Evolutionary conservation across 2,113 vertebrate genomes (phyloP).

Genomic region (Vidua chalybeata): DNA sequence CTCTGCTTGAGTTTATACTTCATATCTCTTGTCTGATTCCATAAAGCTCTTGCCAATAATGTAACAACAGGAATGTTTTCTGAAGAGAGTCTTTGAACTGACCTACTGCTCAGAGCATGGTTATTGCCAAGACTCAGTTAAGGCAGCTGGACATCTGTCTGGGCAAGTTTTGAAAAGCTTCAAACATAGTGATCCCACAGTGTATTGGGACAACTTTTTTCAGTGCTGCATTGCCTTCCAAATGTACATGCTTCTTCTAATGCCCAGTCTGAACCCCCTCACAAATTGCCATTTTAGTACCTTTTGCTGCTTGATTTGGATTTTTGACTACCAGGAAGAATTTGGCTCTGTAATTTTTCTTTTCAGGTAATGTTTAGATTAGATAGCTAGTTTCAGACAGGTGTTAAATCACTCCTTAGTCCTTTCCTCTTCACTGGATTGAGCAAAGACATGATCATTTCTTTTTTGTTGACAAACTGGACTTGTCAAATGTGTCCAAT

Average conservation of each 20-base stretch:
- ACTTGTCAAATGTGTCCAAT: not conserved
- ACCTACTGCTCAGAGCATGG: not conserved
- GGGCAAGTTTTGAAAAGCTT: not conserved
- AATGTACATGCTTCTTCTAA: not conserved
- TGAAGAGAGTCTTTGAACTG: not conserved
- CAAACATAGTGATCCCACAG: not conserved
- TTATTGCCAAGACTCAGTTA: not conserved
- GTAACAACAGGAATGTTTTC: not conserved
- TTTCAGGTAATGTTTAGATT: not conserved
- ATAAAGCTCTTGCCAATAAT: not conserved
- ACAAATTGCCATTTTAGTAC: not conserved
- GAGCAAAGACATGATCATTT: not conserved
- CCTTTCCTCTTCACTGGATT: not conserved
- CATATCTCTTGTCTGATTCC: not conserved
- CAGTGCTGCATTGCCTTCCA: not conserved
- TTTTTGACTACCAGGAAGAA: not conserved
- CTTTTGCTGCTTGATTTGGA: not conserved
- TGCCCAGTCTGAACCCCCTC: not conserved
- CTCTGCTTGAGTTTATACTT: not conserved
- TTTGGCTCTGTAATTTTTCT: not conserved
- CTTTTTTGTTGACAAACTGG: not conserved
- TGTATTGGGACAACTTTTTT: not conserved
- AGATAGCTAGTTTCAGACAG: not conserved
- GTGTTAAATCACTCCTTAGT: not conserved
- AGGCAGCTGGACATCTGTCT: not conserved